Percentiles rank a stretch among this genome's conserved stretches.
These are phyloP conservation scores for Deroplatys truncata DNA, from an alignment of 2,888 invertebrate genomes.

Conservation along the genomic window DNA sequence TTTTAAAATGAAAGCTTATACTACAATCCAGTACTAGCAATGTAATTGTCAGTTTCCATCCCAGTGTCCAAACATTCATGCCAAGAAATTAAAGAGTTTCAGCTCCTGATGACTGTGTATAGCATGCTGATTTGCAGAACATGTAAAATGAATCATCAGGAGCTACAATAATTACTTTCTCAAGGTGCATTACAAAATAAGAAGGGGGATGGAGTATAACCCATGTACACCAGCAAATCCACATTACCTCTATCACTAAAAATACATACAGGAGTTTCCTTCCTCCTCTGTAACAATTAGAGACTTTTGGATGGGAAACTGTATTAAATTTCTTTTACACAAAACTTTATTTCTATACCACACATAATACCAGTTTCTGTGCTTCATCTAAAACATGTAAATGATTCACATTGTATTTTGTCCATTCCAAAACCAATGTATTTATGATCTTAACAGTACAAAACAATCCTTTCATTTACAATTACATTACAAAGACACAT, in stretches of 20 bases:
- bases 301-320: constrained; percentile 3
- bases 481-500: constrained; percentile 8
- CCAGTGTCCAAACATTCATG: not conserved
- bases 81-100: not conserved
- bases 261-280: not conserved
- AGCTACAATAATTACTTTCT: not conserved
- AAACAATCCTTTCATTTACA: constrained; percentile 5
- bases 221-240: not conserved
- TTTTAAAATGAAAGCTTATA: not conserved
- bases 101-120: not conserved
- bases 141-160: not conserved
- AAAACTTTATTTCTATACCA: not conserved
- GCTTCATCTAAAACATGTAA: not conserved
- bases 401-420: not conserved
- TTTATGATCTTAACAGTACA: not conserved
- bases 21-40: not conserved
- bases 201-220: not conserved
- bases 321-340: not conserved
- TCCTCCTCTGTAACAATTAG: not conserved
- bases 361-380: constrained; percentile 1
- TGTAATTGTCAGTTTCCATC: not conserved
- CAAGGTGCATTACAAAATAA: not conserved
- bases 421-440: not conserved
- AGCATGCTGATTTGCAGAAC: too few relatives aligned
- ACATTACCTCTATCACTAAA: not conserved